These are phyloP conservation scores for Eupithecia exiguata DNA, from an alignment of 2,888 invertebrate species.

Conservation along the genomic window DNA sequence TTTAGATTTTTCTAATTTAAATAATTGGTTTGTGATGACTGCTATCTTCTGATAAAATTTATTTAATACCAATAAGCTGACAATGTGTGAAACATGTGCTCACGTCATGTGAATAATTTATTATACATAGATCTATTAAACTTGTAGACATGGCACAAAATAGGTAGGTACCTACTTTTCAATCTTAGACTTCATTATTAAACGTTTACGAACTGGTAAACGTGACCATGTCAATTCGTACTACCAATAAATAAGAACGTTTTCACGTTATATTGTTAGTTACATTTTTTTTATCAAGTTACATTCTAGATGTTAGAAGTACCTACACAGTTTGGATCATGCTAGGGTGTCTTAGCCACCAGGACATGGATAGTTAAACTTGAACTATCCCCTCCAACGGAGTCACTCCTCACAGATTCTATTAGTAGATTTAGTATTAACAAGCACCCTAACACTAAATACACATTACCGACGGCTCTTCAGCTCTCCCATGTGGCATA, in stretches of 20 bases:
- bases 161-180: neutral
- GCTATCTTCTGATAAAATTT: neutral
- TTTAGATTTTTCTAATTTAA: neutral
- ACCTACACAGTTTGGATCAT: too few species aligned
- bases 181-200: neutral
- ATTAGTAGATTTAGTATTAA: neutral
- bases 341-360: too few species aligned
- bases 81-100: conserved; percentile 1
- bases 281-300: too few species aligned
- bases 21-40: neutral
- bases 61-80: neutral
- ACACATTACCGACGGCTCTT: conserved; percentile 2
- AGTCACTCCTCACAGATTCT: neutral
- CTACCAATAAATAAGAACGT: too few species aligned
- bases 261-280: too few species aligned
- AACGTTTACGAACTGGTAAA: neutral
- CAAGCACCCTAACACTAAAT: conserved; percentile 3
- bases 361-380: too few species aligned
- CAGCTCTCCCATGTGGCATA: conserved; percentile 11
- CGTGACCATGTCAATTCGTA: neutral
- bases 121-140: neutral
- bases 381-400: too few species aligned
- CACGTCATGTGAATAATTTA: neutral
- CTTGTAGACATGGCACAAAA: neutral
- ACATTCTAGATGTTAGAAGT: too few species aligned